These are phyloP conservation scores for Larimichthys crocea DNA, from an alignment of 2,113 vertebrate species.

Conservation along the genomic window DNA sequence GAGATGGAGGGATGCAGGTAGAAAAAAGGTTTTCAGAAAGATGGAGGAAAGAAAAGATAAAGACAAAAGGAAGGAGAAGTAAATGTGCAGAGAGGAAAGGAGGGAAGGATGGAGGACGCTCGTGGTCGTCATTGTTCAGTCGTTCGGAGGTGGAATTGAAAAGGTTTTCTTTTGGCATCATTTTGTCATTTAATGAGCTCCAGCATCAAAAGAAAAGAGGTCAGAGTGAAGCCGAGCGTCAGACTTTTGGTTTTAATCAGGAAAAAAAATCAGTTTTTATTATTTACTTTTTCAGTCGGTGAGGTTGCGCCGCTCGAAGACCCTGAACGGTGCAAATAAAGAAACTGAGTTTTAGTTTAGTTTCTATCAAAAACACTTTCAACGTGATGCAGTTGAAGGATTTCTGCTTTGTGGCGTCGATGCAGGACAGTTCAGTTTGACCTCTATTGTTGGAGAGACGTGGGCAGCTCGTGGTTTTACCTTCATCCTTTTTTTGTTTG, in stretches of 20 bases:
- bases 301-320: slow-evolving; percentile 11
- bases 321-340: neutral
- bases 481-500: neutral
- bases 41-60: neutral
- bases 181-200: slow-evolving; percentile 29
- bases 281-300: neutral
- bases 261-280: slow-evolving; percentile 3
- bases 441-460: neutral
- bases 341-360: neutral
- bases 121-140: neutral
- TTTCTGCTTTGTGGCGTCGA: slow-evolving; percentile 3
- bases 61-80: neutral
- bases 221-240: slow-evolving; percentile 9
- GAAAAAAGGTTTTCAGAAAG: neutral
- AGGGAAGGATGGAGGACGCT: neutral
- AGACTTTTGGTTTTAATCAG: slow-evolving; percentile 3
- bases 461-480: too few species aligned
- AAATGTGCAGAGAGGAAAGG: neutral
- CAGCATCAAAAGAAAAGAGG: slow-evolving; percentile 4
- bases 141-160: slow-evolving; percentile 18
- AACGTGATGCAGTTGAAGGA: neutral
- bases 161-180: slow-evolving; percentile 19
- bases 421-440: neutral
- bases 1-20: slow-evolving; percentile 10
- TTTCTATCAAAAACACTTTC: neutral